Conservation (phyloP, 1,140 invertebrate genomes). For the Sitodiplosis mosellana region DNA sequence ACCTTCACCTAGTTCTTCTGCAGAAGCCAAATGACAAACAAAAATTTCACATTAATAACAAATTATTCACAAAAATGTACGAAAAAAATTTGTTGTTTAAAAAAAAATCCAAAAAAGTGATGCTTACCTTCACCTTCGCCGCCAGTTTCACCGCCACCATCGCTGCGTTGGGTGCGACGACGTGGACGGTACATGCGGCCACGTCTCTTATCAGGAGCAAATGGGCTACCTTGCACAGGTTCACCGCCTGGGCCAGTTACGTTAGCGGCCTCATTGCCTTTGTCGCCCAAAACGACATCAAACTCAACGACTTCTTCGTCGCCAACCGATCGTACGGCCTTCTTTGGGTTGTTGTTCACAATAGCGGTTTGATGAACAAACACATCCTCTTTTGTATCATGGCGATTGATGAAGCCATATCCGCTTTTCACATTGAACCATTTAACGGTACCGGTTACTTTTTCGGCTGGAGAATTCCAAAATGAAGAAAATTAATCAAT, state of each 20-base stretch:
- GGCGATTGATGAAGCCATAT: conserved; percentile 97
- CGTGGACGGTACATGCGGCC: conserved; percentile 49
- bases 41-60: conserved; percentile 20
- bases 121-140: background rate
- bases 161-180: conserved; percentile 30
- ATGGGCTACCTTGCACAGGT: conserved; percentile 87
- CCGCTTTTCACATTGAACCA: conserved; percentile 99
- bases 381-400: conserved; percentile 98
- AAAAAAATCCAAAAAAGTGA: background rate
- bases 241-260: conserved; percentile 88
- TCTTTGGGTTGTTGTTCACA: conserved; percentile 91
- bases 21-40: conserved; percentile 16
- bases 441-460: conserved; percentile 81
- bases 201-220: conserved; percentile 82
- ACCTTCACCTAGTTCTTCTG: conserved; percentile 21
- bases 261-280: conserved; percentile 93
- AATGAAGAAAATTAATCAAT: conserved; percentile 25
- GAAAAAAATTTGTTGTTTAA: conserved; percentile 6
- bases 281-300: conserved; percentile 97
- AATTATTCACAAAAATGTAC: conserved; percentile 23
- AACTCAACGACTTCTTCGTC: conserved; percentile 98
- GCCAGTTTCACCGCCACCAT: conserved; percentile 9
- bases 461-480: conserved; percentile 42
- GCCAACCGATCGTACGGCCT: conserved; percentile 92
- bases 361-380: conserved; percentile 99